Evolutionary conservation across 1,140 invertebrate species (phyloP), one percentile per base, ranked within the genome.

Genomic region (Physella acuta): DNA sequence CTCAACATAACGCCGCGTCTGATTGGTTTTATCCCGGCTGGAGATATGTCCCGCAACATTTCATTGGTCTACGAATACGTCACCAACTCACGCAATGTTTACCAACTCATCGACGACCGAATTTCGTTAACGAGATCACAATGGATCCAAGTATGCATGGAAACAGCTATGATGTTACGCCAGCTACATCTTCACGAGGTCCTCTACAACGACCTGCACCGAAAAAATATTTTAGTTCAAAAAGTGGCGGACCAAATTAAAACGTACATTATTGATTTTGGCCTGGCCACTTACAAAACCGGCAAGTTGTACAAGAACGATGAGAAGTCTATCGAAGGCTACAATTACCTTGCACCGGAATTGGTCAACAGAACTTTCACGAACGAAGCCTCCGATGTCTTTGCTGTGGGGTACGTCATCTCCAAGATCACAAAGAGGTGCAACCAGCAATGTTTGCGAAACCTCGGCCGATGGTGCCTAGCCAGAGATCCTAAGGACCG

Each of bases 191-290:
- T 11, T 8, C 8, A 44, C 8, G 39, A 20, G 11, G 58, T 60
- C 33, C 58, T 60, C 8, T 34, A 30, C 33, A 60, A 60, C 58
- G 58, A 60, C 33, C 33, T 60, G 3, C 58, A 60, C 30, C 26
- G 26, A 11, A 30, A 30, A 24, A 60, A 60, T 24, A 24, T 60
- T 11, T 31, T 60, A 14, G 58, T 60, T 11, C 58, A 60, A 24
- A 26, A 33, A 24, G 16, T 30, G 33, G 53, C 5, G 5, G 26
- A 30, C 26, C 3, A 11, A 17, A 20, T 30, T 30, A 60, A 33
- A 11, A 30, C 30, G 58, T 60, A 26, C 30, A 34, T 60, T 20
- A 31, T 34, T 31, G 58, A 60, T 31, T 60, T 30, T 24, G 58
- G 58, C 4, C 30, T 34, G 16, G 58, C 58, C 33, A 60, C 58